Base-by-base conservation (phyloP, 1,140 invertebrate genomes). In the Anastatus disparis region DNA sequence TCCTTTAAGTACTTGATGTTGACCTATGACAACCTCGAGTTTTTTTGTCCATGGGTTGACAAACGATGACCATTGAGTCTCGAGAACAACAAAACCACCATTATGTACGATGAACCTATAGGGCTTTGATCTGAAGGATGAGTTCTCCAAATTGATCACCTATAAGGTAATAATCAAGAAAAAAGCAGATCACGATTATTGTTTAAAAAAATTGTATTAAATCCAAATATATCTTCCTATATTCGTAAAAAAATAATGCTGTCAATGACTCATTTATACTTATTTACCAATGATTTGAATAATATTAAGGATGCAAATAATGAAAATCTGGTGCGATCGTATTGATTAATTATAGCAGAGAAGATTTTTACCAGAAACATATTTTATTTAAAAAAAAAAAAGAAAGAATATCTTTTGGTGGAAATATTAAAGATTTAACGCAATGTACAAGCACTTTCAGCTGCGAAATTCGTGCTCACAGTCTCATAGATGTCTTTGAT, bases 21-120 rank as follows among this genome's bases (percentile, higher is more conserved):
- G 91, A 67, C 94, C 95, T 77, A 94, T 92, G 55, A 98, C 91
- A 86, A 97, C 96, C 79, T 98, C 96, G 59, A 98, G 85, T 84
- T 93, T 93, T 78, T 89, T 90, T 1, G 93, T 93, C 96, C 96
- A 98, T 0, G 96, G 96, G 89, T 97, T 97, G 31, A 97, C 89
- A 82, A 97, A 97, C 68, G 93, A 93, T 0, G 94, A 94, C 95
- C 95, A 98, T 83, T 97, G 94, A 0, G 95, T 97, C 83, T 96
- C 93, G 35, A 97, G 82, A 52, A 91, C 88, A 38, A 94, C 88
- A 80, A 90, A 96, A 74, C 91, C 90, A 1, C 95, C 94, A 82
- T 97, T 97, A 79, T 94, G 92, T 26, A 92, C 90, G 50, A 91
- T 87, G 81, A 97, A 94, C 69, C 93, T 89, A 76, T 91, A 90